Percentiles rank a stretch among this genome's conserved stretches.
These are phyloP conservation scores for Agrotis ipsilon DNA, from an alignment of 2,888 invertebrate species.

Conservation along the genomic window DNA sequence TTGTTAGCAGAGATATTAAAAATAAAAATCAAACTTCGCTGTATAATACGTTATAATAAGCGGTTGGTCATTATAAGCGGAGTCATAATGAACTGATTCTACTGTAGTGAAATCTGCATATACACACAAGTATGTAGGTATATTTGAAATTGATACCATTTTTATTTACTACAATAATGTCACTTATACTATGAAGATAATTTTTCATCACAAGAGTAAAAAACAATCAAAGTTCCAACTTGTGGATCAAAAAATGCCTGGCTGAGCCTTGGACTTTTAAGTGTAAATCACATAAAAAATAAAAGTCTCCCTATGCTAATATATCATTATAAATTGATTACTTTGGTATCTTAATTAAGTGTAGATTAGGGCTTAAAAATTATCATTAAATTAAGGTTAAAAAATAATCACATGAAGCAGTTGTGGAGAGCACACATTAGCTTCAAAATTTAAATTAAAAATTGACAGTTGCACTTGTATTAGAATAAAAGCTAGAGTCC, in stretches of 20 bases:
- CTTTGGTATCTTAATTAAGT: constrained; percentile 2
- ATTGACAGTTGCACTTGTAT: neutral
- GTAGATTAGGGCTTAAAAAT: constrained; percentile 11
- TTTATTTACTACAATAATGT: neutral
- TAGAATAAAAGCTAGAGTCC: neutral
- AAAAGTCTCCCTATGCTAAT: neutral
- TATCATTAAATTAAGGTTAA: neutral
- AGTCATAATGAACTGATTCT: no score
- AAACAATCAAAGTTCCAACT: neutral
- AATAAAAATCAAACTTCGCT: no score
- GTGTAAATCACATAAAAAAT: constrained; percentile 6
- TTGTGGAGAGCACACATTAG: neutral
- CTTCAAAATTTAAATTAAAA: neutral
- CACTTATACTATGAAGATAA: neutral
- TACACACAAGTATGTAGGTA: neutral
- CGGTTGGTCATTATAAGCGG: no score
- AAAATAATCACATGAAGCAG: neutral
- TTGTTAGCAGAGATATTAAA: no score
- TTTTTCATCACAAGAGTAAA: neutral
- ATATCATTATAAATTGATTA: neutral
- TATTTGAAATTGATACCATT: neutral
- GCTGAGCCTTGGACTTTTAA: constrained; percentile 2
- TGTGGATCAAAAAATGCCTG: neutral
- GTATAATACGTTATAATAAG: no score
- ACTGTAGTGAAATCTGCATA: neutral